Base-by-base conservation (phyloP, 2,888 invertebrate genomes). In the Leptogaster cylindrica region DNA sequence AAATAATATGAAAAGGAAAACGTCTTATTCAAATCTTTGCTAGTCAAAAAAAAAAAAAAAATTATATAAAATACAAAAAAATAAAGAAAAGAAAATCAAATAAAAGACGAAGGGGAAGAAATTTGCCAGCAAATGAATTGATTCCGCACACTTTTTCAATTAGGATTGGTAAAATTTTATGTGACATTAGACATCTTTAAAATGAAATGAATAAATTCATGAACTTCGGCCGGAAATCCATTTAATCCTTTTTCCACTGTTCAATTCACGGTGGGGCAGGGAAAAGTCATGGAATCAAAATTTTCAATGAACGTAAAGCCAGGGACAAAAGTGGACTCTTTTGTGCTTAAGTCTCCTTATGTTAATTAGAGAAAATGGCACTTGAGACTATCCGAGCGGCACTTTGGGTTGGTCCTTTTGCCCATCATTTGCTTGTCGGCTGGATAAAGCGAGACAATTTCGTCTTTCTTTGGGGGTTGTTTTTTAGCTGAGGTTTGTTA, bases 171-270 rank as follows among this genome's bases (percentile, higher is more conserved):
- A 41, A 41, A n/a, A 16, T 41, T 12, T 41, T 16, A n/a, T 14
- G 6, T 18, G n/a, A 14, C 41, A n/a, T 2, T 39, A n/a, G 10
- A 39, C 14, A 3, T 10, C 41, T n/a, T 41, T 41, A 14, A 14
- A 41, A 41, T 41, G 14, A 41, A 41, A 41, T 41, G 41, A 41
- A 41, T 41, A 41, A 41, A 41, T 41, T 41, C 41, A 41, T 41
- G 41, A 41, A 41, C 41, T 16, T 41, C 2, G 7, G 16, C 41
- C 41, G 41, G 41, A 41, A 41, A 41, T 41, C 41, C 41, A 41
- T 41, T 41, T 41, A 41, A 41, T 41, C 41, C 41, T 41, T 41
- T n/a, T 41, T 12, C 14, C 16, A 41, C 41, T 18, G 41, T 41
- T 41, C 41, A 41, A 41, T 41, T 41, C 10, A 18, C 16, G 41